Evolutionary conservation across 2,797 vertebrate species (phyloP).

Genomic region (Carcharodon carcharias): DNA sequence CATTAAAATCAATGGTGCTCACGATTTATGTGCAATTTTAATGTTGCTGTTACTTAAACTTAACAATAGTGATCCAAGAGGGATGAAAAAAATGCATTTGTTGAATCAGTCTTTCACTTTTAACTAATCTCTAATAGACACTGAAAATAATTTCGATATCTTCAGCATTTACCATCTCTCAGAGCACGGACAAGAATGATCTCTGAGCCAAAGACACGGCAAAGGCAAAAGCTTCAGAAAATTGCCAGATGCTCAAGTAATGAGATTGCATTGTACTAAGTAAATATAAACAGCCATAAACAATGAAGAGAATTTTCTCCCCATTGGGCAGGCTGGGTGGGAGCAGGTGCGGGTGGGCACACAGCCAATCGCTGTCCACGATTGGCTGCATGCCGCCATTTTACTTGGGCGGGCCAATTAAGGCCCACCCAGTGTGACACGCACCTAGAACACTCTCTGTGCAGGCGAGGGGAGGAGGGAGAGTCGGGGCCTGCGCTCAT

Average conservation of each 20-base stretch:
- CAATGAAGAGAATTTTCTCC: too few relatives aligned
- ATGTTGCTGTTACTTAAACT: background rate
- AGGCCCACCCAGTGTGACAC: too few relatives aligned
- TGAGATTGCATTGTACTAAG: background rate
- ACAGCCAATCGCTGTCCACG: too few relatives aligned
- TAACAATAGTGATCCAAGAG: background rate
- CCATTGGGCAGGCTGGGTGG: too few relatives aligned
- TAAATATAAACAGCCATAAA: background rate
- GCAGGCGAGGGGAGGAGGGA: too few relatives aligned
- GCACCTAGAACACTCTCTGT: too few relatives aligned
- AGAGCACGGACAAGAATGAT: too few relatives aligned
- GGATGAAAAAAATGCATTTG: background rate
- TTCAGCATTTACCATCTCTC: background rate
- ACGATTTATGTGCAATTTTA: background rate
- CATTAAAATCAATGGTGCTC: background rate
- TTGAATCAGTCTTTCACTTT: background rate
- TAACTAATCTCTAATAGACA: background rate
- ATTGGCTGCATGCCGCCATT: too few relatives aligned
- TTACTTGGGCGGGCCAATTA: too few relatives aligned
- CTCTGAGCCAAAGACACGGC: background rate
- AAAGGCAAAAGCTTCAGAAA: background rate
- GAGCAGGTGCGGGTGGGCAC: too few relatives aligned
- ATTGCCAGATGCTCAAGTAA: background rate
- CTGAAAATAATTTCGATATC: background rate
- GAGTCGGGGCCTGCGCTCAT: too few relatives aligned